Base-by-base conservation (phyloP, 2,797 vertebrate genomes). In the Leptoclinus maculatus region DNA sequence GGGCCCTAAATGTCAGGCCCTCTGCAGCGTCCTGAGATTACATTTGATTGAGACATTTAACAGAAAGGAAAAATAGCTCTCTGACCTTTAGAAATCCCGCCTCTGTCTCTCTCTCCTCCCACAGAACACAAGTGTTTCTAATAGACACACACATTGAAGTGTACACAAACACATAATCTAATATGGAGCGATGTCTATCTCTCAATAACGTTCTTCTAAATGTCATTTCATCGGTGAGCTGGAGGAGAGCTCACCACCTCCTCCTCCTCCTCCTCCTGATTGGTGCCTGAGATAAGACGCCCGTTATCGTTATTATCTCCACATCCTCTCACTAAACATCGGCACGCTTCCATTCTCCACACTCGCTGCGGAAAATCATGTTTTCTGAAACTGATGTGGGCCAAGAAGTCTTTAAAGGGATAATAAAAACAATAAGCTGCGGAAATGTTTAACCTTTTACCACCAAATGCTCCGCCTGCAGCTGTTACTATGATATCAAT, bases 41-140 rank as follows among this genome's bases (percentile, higher is more conserved):
- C 23, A 76, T 86, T 79, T 87, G 88, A 91, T 87, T 79, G 76
- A 87, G 85, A 87, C 90, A 76, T 92, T 90, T 87, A 76, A 45
- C 72, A 79, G 66, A 63, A 75, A 78, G 38, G 67, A 76, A 71
- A 87, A 87, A 79, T 8, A 73, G 39, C 78, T 83, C 25, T 43
- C 54, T 91, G 88, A 92, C 90, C 87, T 91, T 91, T 85, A 32
- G 19, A 74, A 83, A 77, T 69, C 66, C 12, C 11, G 11, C 4
- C 38, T 13, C 38, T n/a, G n/a, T 39, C 11, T 4, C 72, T 54
- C 47, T 57, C 11, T 3, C 14, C n/a, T 34, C 5, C 0, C 63
- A 45, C 25, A 66, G 29, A 32, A 29, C 3, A 47, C 19, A 78
- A 79, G 69, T 68, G 71, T 79, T 78, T 85, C 79, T 64, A 59